phyloP scores from a whole-genome alignment of 2,888 invertebrate genomes.

The Hypsopygia costalis region DNA sequence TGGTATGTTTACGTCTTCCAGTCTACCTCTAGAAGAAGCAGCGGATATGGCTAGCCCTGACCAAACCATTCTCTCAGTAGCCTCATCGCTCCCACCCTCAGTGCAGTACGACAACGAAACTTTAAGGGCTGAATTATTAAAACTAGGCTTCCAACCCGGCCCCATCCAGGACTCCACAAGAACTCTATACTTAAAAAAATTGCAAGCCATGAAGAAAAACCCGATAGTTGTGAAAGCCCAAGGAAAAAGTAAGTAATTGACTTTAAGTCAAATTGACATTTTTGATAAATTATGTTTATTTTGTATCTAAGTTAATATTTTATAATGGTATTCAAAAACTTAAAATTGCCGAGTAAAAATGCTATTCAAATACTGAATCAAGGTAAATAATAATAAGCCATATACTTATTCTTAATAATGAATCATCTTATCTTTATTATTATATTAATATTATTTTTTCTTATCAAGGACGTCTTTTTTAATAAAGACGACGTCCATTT shows the following conservation, averaged over 20 bases:
- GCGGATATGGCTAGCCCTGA: constrained; percentile 43
- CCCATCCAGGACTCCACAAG: constrained; percentile 90
- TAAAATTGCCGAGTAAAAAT: constrained; percentile 44
- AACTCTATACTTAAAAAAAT: constrained; percentile 86
- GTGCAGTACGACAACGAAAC: constrained; percentile 85
- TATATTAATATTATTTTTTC: too few species aligned
- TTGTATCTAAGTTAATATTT: constrained; percentile 10
- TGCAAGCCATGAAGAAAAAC: constrained; percentile 80
- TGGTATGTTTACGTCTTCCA: constrained; percentile 29
- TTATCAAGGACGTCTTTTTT: too few species aligned
- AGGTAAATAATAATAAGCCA: too few species aligned
- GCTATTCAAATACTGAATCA: constrained; percentile 28
- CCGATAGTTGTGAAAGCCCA: constrained; percentile 34
- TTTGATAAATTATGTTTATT: constrained; percentile 13
- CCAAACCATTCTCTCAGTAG: constrained; percentile 61
- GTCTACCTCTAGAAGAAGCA: constrained; percentile 57
- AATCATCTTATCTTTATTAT: too few species aligned
- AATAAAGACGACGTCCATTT: too few species aligned
- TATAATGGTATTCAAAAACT: constrained; percentile 29
- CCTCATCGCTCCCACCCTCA: constrained; percentile 80
- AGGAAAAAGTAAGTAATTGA: constrained; percentile 43
- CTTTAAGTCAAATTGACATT: constrained; percentile 18
- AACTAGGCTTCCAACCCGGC: constrained; percentile 86
- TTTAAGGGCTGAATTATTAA: constrained; percentile 82
- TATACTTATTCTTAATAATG: too few species aligned